phyloP scores from a whole-genome alignment of 1,140 invertebrate genomes.

The Phenacoccus solenopsis region DNA sequence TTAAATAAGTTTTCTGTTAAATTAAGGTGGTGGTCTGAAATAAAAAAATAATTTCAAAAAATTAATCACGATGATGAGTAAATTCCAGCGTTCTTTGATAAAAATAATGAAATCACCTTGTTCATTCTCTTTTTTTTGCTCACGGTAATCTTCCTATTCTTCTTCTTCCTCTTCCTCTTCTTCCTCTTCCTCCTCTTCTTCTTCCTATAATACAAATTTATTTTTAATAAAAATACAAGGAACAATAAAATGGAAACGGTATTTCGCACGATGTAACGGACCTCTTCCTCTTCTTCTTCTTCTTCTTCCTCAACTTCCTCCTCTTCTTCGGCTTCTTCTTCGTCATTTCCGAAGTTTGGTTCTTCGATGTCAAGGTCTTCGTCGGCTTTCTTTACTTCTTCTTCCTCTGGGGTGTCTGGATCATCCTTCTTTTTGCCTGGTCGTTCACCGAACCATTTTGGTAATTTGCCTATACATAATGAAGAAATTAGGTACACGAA shows the following conservation, averaged over 20 bases:
- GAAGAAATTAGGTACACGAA: no score
- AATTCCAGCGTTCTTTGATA: no score
- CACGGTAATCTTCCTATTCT: conserved; percentile 20
- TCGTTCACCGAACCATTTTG: conserved; percentile 87
- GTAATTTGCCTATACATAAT: conserved; percentile 55
- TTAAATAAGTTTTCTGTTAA: no score
- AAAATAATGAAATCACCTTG: no score
- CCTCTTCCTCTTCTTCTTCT: conserved; percentile 24
- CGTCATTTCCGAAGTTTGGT: conserved; percentile 20
- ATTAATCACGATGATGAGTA: no score
- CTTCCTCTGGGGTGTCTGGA: conserved; percentile 73
- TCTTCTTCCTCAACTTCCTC: conserved; percentile 24
- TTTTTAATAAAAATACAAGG: not conserved
- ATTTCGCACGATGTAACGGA: no score
- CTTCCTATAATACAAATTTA: conserved; percentile 11
- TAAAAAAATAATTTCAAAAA: no score
- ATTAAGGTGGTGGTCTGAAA: no score
- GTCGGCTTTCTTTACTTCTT: conserved; percentile 43
- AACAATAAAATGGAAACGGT: no score
- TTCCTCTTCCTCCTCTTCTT: conserved; percentile 24
- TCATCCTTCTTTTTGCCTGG: conserved; percentile 81
- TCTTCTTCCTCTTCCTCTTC: conserved; percentile 25
- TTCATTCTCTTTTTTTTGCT: not conserved
- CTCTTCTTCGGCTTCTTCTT: conserved; percentile 24
- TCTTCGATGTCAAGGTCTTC: conserved; percentile 22